These are phyloP conservation scores for Rhineura floridana DNA, from an alignment of 2,113 vertebrate genomes.

Conservation along the genomic window DNA sequence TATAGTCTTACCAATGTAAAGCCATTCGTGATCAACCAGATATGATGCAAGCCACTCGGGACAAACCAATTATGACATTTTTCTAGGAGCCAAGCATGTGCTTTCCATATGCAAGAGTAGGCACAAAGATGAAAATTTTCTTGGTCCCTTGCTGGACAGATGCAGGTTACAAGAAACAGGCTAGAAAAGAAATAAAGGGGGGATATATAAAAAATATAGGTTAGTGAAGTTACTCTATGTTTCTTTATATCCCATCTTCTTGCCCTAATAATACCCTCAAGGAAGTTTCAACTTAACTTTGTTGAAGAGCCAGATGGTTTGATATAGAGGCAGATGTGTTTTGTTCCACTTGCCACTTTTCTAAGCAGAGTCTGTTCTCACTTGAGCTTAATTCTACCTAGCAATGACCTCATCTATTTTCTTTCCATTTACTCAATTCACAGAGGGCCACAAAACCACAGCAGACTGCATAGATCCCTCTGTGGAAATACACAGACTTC, in stretches of 20 bases:
- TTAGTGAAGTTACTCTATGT: neutral
- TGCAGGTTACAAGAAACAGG: conserved; percentile 31
- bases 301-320: neutral
- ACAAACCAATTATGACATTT: conserved; percentile 73
- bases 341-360: neutral
- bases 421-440: neutral
- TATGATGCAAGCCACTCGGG: conserved; percentile 45
- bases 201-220: neutral
- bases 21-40: conserved; percentile 62
- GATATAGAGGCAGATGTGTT: neutral
- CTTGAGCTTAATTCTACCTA: neutral
- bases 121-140: conserved; percentile 43
- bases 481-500: neutral
- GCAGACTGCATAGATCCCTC: neutral
- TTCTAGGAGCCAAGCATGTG: conserved; percentile 21
- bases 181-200: conserved; percentile 49
- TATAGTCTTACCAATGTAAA: conserved; percentile 76
- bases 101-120: conserved; percentile 49
- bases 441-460: neutral
- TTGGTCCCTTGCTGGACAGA: neutral
- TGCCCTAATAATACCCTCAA: neutral
- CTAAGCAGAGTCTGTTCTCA: neutral
- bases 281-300: neutral
- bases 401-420: neutral
- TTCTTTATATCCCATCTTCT: neutral